Percentiles rank a stretch among this genome's conserved stretches.
These are phyloP conservation scores for Drosophila burlai DNA, from an alignment of 1,140 invertebrate species.

Conservation along the genomic window DNA sequence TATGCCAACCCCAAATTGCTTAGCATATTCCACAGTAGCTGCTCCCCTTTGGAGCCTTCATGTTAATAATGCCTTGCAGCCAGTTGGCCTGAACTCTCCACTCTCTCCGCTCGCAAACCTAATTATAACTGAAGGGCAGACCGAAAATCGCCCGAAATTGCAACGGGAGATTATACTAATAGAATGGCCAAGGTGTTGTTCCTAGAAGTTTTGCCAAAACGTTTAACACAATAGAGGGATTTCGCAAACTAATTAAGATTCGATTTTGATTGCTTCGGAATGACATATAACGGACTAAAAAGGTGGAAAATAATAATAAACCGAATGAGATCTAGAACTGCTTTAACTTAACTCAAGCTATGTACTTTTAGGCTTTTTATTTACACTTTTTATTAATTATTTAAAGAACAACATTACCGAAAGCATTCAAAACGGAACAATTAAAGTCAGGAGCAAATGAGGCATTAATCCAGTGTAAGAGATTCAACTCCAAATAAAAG, in stretches of 20 bases:
- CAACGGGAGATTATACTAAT: neutral
- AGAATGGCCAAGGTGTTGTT: neutral
- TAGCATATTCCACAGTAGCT: slow-evolving; percentile 26
- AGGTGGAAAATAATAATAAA: neutral
- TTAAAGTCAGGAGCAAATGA: neutral
- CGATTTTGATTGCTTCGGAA: neutral
- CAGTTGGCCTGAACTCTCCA: neutral
- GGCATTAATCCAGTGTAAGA: neutral
- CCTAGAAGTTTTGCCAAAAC: neutral
- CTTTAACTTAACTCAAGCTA: neutral
- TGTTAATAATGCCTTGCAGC: slow-evolving; percentile 18
- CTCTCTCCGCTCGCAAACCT: neutral
- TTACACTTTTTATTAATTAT: neutral
- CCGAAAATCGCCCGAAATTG: slow-evolving; percentile 1
- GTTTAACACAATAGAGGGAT: slow-evolving; percentile 2
- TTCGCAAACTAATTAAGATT: neutral
- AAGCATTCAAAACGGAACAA: no score
- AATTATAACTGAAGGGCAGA: slow-evolving; percentile 11
- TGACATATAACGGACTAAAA: no score
- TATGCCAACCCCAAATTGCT: slow-evolving; percentile 39
- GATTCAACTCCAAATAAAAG: neutral
- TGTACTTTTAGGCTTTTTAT: neutral
- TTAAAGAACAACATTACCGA: neutral
- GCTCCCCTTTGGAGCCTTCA: slow-evolving; percentile 7
- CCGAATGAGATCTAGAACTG: neutral